Percentiles rank a stretch among this genome's conserved stretches.
phyloP scores from a whole-genome alignment of 2,888 invertebrate species.

The Ligdia adustata region DNA sequence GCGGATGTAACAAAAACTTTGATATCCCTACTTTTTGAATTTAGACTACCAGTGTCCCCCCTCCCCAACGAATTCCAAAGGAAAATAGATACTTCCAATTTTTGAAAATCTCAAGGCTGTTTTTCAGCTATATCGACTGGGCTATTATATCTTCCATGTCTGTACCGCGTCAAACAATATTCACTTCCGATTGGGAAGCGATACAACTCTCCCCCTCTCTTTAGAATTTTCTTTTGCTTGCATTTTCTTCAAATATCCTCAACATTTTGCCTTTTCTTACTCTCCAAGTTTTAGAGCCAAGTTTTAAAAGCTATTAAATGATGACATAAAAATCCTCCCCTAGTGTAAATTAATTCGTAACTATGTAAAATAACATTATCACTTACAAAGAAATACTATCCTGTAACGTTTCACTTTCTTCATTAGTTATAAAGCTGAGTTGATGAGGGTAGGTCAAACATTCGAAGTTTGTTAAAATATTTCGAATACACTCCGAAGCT shows the following conservation, averaged over 20 bases:
- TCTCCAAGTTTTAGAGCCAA: not conserved
- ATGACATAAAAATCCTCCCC: not conserved
- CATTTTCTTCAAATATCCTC: too few relatives aligned
- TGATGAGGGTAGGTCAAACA: not conserved
- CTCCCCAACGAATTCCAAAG: constrained; percentile 12
- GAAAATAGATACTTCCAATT: too few relatives aligned
- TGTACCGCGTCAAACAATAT: constrained; percentile 24
- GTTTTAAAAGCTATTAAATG: not conserved
- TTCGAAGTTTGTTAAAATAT: constrained; percentile 17
- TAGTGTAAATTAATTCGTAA: too few relatives aligned
- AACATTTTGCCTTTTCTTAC: too few relatives aligned
- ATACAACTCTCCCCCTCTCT: constrained; percentile 25
- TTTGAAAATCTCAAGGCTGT: too few relatives aligned
- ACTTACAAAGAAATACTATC: too few relatives aligned
- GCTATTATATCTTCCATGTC: constrained; percentile 29
- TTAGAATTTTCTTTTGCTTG: constrained; percentile 28
- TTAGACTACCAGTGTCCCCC: constrained; percentile 2
- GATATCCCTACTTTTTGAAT: too few relatives aligned
- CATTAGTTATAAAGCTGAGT: not conserved
- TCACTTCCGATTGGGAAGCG: constrained; percentile 18
- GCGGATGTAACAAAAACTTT: too few relatives aligned
- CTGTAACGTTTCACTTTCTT: too few relatives aligned
- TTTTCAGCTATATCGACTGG: constrained; percentile 21
- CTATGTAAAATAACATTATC: too few relatives aligned
- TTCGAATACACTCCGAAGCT: not conserved